phyloP scores from a whole-genome alignment of 2,797 vertebrate genomes.

The Xerus rutilus region DNA sequence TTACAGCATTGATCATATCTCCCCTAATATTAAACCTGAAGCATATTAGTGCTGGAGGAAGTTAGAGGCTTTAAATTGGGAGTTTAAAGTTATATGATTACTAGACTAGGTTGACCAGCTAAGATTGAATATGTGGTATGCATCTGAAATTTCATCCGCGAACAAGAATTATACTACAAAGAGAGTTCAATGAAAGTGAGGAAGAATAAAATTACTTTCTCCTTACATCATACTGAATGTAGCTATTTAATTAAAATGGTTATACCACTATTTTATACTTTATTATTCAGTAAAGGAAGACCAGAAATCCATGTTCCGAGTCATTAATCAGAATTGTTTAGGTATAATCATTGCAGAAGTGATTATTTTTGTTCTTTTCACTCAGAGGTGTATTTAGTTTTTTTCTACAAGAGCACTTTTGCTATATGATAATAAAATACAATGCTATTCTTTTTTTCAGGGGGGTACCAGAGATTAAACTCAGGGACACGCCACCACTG shows the following conservation, averaged over 20 bases:
- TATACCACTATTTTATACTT: background rate
- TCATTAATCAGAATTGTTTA: background rate
- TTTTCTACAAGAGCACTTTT: no score
- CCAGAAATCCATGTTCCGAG: background rate
- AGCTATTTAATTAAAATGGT: background rate
- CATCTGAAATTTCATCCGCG: background rate
- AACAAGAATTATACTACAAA: background rate
- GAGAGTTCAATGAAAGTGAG: background rate
- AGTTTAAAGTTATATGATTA: background rate
- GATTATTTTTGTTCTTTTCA: background rate
- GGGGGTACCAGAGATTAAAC: no score
- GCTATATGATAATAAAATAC: no score
- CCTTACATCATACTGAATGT: background rate
- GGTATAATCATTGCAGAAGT: background rate
- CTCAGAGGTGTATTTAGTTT: background rate
- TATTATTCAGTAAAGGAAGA: background rate
- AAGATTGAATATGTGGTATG: background rate
- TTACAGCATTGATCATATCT: background rate
- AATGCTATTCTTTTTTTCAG: no score
- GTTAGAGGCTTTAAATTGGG: background rate
- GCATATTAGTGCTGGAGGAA: background rate
- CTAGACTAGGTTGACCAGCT: background rate
- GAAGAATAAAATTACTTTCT: background rate
- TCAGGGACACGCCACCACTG: no score
- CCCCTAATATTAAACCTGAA: background rate